Evolutionary conservation across 2,888 invertebrate species (phyloP), one percentile per base, ranked within the genome.

Genomic region (Rhagonycha fulva): DNA sequence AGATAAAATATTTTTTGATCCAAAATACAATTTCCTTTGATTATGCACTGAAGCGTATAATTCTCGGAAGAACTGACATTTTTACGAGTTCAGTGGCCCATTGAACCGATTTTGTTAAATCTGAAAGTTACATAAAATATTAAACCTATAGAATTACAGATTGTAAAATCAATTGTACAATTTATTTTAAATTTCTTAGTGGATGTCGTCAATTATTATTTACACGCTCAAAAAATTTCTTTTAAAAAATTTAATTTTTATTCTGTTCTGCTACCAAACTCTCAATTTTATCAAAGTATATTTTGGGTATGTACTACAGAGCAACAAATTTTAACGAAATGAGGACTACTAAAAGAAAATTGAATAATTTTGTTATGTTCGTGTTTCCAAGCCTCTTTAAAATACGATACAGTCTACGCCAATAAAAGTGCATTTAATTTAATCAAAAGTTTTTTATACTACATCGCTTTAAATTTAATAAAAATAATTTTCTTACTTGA

Each of bases 401-500:
- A 47, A 47, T 47, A n/a, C n/a, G 47, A 47, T 47, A n/a, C n/a
- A 47, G 47, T n/a, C n/a, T n/a, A n/a, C n/a, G 2, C 47, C 7
- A n/a, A 47, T 47, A n/a, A n/a, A 47, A 47, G 9, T 47, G 47
- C 47, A 47, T 47, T 47, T 47, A 47, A 47, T 47, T 47, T 47
- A 47, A 47, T 47, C 47, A 47, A 47, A 47, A n/a, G n/a, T 12
- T n/a, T 47, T n/a, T 47, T 47, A n/a, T n/a, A 47, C n/a, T n/a
- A 47, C n/a, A 47, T 47, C n/a, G 47, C n/a, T n/a, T 47, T 2
- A 47, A 47, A 47, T 23, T 63, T 63, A 73, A 23, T 23, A 23
- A 68, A 23, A 68, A 11, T 26, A 84, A n/a, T 0, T 47, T 47
- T 47, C 90, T 88, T 84, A 94, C 95, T 91, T 94, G 95, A 9